These are phyloP conservation scores for Xanthorhoe designata DNA, from an alignment of 2,888 invertebrate species.

Conservation along the genomic window DNA sequence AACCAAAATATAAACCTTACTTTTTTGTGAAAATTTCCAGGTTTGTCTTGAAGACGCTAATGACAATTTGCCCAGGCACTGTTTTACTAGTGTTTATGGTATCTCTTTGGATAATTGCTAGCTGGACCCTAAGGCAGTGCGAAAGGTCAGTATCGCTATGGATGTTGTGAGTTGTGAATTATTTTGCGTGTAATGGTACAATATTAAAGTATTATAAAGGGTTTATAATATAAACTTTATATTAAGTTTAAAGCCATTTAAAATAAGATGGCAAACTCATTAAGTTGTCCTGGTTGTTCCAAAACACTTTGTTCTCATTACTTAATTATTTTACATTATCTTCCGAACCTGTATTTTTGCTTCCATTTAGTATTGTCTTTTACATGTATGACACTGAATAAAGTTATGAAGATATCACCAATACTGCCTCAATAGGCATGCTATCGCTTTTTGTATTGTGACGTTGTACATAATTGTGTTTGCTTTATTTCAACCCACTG, in stretches of 20 bases:
- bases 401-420: slow-evolving; percentile 56
- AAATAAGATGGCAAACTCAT: slow-evolving; percentile 29
- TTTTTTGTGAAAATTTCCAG: slow-evolving; percentile 64
- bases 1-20: too few relatives aligned
- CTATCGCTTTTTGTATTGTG: slow-evolving; percentile 80
- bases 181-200: slow-evolving; percentile 49
- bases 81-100: slow-evolving; percentile 99
- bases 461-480: slow-evolving; percentile 74
- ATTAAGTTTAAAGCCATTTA: slow-evolving; percentile 8
- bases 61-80: slow-evolving; percentile 99
- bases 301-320: slow-evolving; percentile 25
- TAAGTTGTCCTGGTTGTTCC: slow-evolving; percentile 20
- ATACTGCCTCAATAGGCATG: slow-evolving; percentile 77
- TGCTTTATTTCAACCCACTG: slow-evolving; percentile 69
- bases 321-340: slow-evolving; percentile 27
- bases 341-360: slow-evolving; percentile 60
- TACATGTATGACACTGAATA: slow-evolving; percentile 56
- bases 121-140: slow-evolving; percentile 99
- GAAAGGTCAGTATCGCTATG: slow-evolving; percentile 92
- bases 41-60: slow-evolving; percentile 98
- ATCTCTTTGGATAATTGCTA: slow-evolving; percentile 99
- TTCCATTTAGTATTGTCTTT: slow-evolving; percentile 66
- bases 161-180: slow-evolving; percentile 51
- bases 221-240: too few relatives aligned
- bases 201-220: slow-evolving; percentile 32